Evolutionary conservation across 2,888 invertebrate genomes (phyloP).

Genomic region (Drosophila tanythrix): DNA sequence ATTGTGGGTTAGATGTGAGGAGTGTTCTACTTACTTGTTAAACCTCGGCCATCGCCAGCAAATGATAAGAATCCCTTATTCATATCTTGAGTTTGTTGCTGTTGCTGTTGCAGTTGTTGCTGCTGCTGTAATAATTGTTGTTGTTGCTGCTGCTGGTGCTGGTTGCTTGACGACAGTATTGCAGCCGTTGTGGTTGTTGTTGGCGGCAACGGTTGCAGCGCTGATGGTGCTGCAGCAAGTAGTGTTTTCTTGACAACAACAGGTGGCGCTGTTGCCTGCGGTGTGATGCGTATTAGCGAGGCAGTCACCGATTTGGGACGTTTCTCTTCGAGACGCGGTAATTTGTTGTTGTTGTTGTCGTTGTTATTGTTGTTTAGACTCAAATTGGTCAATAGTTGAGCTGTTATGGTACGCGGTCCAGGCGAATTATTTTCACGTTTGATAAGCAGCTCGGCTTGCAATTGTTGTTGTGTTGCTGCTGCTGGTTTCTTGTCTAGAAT

Average conservation of each 20-base stretch:
- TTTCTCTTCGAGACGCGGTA: constrained; percentile 64
- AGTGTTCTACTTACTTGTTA: constrained; percentile 90
- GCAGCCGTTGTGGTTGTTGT: constrained; percentile 51
- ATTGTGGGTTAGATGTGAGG: background rate
- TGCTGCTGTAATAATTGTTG: constrained; percentile 40
- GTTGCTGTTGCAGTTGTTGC: constrained; percentile 40
- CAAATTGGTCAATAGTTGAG: constrained; percentile 58
- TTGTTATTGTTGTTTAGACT: constrained; percentile 30
- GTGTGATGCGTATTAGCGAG: constrained; percentile 80
- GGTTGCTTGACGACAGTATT: constrained; percentile 48
- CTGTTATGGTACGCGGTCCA: constrained; percentile 69
- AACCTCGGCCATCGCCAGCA: constrained; percentile 92
- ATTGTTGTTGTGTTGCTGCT: constrained; percentile 27
- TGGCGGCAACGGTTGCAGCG: constrained; percentile 33
- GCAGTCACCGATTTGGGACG: constrained; percentile 84
- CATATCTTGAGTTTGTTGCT: constrained; percentile 93
- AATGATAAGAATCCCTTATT: constrained; percentile 96
- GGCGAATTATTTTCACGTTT: constrained; percentile 72
- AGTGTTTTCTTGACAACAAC: constrained; percentile 23
- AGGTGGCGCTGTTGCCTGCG: constrained; percentile 27
- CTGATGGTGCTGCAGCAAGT: background rate
- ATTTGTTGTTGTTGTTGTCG: constrained; percentile 56
- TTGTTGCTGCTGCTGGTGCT: constrained; percentile 51
- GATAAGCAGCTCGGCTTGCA: constrained; percentile 55
- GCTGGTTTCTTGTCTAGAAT: constrained; percentile 21